A percentile compares a stretch with the other conserved stretches of the same genome.
Conservation (phyloP, 2,888 invertebrate genomes). For the Drosophila gaucha region DNA sequence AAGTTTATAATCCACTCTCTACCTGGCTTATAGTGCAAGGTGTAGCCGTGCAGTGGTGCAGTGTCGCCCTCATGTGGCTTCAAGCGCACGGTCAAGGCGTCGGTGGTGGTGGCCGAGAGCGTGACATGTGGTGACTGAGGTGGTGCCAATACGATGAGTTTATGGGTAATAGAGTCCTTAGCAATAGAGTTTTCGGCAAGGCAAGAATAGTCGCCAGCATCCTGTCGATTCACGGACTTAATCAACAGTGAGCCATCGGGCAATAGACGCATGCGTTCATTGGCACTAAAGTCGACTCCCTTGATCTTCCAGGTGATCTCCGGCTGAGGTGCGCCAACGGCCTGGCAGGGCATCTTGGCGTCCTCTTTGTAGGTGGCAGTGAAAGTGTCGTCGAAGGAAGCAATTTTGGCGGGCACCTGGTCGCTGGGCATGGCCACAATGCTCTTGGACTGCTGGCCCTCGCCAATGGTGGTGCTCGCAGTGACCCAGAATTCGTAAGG, state of each 20-base stretch:
- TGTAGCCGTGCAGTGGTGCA: slow-evolving; percentile 96
- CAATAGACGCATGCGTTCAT: slow-evolving; percentile 92
- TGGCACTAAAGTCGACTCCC: slow-evolving; percentile 91
- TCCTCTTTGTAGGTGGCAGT: slow-evolving; percentile 96
- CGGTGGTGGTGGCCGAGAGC: slow-evolving; percentile 90
- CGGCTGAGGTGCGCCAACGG: slow-evolving; percentile 96
- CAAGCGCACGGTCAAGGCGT: slow-evolving; percentile 90
- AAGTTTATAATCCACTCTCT: not conserved
- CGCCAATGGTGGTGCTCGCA: slow-evolving; percentile 96
- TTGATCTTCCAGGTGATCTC: slow-evolving; percentile 95
- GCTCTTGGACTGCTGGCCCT: slow-evolving; percentile 95
- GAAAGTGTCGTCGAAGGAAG: slow-evolving; percentile 97
- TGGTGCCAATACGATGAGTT: slow-evolving; percentile 92
- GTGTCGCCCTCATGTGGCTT: slow-evolving; percentile 91
- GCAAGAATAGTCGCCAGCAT: slow-evolving; percentile 97
- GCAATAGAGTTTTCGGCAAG: slow-evolving; percentile 96
- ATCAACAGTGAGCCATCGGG: slow-evolving; percentile 97
- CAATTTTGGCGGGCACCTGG: slow-evolving; percentile 95
- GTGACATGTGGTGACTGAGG: slow-evolving; percentile 91
- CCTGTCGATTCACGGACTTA: slow-evolving; percentile 93
- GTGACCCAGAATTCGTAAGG: slow-evolving; percentile 98
- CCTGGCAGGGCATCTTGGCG: slow-evolving; percentile 95
- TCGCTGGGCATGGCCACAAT: slow-evolving; percentile 93
- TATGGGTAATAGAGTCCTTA: slow-evolving; percentile 95
- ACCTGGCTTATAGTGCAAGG: slow-evolving; percentile 94